Evolutionary conservation across 2,888 invertebrate species (phyloP).

Genomic region (Diplolepis rosae): DNA sequence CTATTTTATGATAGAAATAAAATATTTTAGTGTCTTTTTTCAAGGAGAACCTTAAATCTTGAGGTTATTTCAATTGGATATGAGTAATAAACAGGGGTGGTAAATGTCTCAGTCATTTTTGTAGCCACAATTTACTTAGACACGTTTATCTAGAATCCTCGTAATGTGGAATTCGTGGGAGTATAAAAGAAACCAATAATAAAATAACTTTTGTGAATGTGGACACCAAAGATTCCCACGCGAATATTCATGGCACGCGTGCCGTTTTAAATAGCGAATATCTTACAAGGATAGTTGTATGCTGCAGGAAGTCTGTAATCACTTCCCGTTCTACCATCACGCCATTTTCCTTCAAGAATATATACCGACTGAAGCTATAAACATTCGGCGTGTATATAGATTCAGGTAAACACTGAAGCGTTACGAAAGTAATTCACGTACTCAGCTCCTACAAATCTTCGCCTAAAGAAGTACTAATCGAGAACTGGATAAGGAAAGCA

Average conservation of each 20-base stretch:
- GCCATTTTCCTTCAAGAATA: conserved; percentile 10
- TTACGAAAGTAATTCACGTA: conserved; percentile 51
- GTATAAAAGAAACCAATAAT: not conserved
- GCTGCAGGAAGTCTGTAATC: conserved; percentile 1
- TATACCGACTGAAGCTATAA: not conserved
- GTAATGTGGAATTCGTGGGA: not conserved
- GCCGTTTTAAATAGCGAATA: not conserved
- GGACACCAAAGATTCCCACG: conserved; percentile 10
- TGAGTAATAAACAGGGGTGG: not conserved
- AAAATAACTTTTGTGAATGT: not conserved
- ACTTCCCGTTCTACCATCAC: not conserved
- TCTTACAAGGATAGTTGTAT: not conserved
- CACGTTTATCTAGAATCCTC: not conserved
- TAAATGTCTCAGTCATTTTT: not conserved
- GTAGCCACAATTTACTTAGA: not conserved
- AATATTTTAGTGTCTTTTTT: not conserved
- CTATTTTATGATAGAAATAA: not conserved
- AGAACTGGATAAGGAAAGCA: not conserved
- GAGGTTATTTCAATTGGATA: not conserved
- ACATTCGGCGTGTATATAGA: conserved; percentile 30
- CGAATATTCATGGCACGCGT: not conserved
- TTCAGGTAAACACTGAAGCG: conserved; percentile 48
- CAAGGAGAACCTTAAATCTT: conserved; percentile 8
- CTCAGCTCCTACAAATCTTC: too few relatives aligned
- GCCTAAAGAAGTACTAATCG: not conserved